Conservation (phyloP, 2,797 vertebrate genomes). For the Aplochiton taeniatus region DNA sequence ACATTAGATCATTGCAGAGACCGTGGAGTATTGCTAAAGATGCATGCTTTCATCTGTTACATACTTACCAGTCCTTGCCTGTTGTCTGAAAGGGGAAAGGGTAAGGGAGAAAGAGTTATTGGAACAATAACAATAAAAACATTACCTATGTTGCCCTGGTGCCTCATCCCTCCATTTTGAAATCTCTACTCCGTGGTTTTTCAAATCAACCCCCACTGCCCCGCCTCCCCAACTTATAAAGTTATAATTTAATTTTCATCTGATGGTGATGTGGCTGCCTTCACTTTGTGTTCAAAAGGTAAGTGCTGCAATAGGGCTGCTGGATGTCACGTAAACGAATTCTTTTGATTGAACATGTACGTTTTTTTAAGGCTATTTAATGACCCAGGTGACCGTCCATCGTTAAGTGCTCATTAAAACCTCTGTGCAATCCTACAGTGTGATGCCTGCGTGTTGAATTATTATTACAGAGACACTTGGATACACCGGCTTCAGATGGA, state of each 20-base stretch:
- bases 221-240: background rate
- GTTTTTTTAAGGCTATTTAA: background rate
- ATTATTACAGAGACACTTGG: background rate
- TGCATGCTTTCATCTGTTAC: constrained; percentile 32
- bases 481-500: background rate
- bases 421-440: constrained; percentile 9
- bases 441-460: constrained; percentile 3
- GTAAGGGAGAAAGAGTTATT: constrained; percentile 26
- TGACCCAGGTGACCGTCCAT: background rate
- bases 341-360: background rate
- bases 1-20: constrained; percentile 16
- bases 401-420: constrained; percentile 4
- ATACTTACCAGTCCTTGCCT: constrained; percentile 4
- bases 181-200: constrained; percentile 62
- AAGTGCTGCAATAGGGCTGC: background rate
- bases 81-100: constrained; percentile 18
- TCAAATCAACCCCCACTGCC: constrained; percentile 32
- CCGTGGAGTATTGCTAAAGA: constrained; percentile 31
- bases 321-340: too few species aligned
- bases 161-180: constrained; percentile 48
- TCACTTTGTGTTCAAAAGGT: constrained; percentile 6
- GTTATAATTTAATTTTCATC: constrained; percentile 17
- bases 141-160: constrained; percentile 51
- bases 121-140: constrained; percentile 57
- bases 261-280: constrained; percentile 23